phyloP scores from a whole-genome alignment of 2,888 invertebrate genomes.

The Thymelicus sylvestris region DNA sequence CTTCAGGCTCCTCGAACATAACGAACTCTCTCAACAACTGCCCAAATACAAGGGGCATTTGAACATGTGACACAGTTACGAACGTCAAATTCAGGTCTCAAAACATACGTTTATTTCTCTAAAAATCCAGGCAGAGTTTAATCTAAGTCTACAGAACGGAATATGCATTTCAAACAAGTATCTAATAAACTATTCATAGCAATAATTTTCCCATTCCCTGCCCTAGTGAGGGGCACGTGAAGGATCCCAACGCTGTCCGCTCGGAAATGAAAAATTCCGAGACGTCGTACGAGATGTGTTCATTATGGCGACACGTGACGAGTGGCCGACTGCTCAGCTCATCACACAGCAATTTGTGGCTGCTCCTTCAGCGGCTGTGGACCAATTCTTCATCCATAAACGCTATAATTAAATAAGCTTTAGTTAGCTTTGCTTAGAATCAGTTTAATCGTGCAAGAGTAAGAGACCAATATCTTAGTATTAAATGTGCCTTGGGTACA shows the following conservation, averaged over 20 bases:
- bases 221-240: not conserved
- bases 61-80: too few relatives aligned
- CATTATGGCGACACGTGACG: not conserved
- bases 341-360: constrained; percentile 1
- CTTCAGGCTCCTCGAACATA: too few relatives aligned
- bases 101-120: too few relatives aligned
- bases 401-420: not conserved
- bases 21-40: too few relatives aligned
- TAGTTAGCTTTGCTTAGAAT: too few relatives aligned
- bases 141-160: not conserved
- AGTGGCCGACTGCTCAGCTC: not conserved
- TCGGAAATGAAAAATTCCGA: constrained; percentile 6
- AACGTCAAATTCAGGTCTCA: too few relatives aligned
- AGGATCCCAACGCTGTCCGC: not conserved
- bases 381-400: not conserved
- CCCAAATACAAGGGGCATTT: too few relatives aligned
- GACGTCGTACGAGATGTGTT: constrained; percentile 4
- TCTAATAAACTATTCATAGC: constrained; percentile 7
- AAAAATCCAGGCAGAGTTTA: not conserved
- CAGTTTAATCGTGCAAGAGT: too few relatives aligned
- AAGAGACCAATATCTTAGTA: too few relatives aligned
- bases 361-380: not conserved
- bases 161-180: not conserved
- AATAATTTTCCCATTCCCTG: constrained; percentile 3
- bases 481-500: too few relatives aligned